Conservation (phyloP, 64 coral and sea anemone genomes). For the Montipora sp. region DNA sequence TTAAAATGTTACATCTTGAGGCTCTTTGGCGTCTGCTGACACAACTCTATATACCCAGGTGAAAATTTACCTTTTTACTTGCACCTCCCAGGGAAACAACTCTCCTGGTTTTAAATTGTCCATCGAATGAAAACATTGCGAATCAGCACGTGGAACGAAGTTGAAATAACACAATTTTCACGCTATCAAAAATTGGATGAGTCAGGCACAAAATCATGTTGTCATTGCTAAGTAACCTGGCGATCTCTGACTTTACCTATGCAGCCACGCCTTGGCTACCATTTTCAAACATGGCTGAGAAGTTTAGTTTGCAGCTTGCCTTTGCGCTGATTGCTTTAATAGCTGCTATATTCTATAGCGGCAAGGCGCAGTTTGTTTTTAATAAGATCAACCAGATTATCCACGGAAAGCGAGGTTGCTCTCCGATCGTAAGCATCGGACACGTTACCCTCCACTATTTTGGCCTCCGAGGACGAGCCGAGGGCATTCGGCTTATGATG, state of each 20-base stretch:
- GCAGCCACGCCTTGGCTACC: background rate
- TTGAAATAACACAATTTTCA: too few species aligned
- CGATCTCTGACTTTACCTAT: background rate
- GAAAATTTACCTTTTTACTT: conserved; percentile 81
- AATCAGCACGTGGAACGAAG: background rate
- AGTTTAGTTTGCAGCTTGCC: conserved; percentile 83
- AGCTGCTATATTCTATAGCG: conserved; percentile 91
- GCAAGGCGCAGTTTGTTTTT: conserved; percentile 86
- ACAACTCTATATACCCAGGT: background rate
- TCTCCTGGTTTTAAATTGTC: conserved; percentile 80
- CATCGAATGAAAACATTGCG: conserved; percentile 92
- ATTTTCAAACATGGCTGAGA: conserved; percentile 72
- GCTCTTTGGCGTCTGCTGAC: background rate
- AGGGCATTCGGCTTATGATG: conserved; percentile 93
- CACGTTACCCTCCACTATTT: conserved; percentile 94
- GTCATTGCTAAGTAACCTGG: conserved; percentile 22
- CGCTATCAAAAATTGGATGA: background rate
- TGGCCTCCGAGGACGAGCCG: conserved; percentile 75
- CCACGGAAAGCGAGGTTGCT: conserved; percentile 88
- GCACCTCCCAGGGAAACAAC: conserved; percentile 85
- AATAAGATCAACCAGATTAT: conserved; percentile 87
- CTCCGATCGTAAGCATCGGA: conserved; percentile 76
- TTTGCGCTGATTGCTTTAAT: conserved; percentile 89
- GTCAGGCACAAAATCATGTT: background rate
- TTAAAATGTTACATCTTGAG: too few species aligned